phyloP scores from a whole-genome alignment of 2,888 invertebrate genomes.

The Acrocera orbiculus region DNA sequence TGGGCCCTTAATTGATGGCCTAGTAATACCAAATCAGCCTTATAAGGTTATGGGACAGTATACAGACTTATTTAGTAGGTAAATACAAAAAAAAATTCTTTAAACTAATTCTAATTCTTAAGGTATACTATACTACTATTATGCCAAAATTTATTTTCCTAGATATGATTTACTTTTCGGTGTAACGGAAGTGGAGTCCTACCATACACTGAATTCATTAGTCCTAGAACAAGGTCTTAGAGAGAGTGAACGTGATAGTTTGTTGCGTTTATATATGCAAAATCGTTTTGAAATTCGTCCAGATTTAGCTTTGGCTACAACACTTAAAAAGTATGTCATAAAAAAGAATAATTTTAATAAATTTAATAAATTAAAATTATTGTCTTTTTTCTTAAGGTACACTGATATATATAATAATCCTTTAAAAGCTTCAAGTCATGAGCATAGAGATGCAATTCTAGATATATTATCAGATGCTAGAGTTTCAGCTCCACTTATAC shows the following conservation, averaged over 20 bases:
- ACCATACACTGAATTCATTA: constrained; percentile 54
- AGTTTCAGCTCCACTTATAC: constrained; percentile 63
- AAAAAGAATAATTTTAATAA: too few relatives aligned
- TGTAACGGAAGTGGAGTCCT: constrained; percentile 64
- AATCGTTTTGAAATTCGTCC: constrained; percentile 61
- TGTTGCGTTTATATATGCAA: constrained; percentile 59
- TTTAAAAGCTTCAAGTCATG: constrained; percentile 34
- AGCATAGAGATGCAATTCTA: constrained; percentile 60
- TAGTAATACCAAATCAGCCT: constrained; percentile 69
- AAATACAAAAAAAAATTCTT: constrained; percentile 16
- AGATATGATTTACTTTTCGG: constrained; percentile 79
- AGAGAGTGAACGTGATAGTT: constrained; percentile 56
- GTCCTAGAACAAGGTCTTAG: constrained; percentile 55
- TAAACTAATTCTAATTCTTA: not conserved
- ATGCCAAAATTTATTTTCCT: too few relatives aligned
- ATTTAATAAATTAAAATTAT: too few relatives aligned
- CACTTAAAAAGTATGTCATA: constrained; percentile 41
- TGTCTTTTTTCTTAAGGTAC: constrained; percentile 29
- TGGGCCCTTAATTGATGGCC: constrained; percentile 75
- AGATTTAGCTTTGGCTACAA: constrained; percentile 43
- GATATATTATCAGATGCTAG: constrained; percentile 80
- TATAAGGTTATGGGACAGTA: constrained; percentile 55
- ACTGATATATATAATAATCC: constrained; percentile 39
- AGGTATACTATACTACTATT: not conserved
- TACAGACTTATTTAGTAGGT: constrained; percentile 59